These are phyloP conservation scores for Holothuria scabra DNA, from an alignment of 53 echinoderm and acorn worm genomes.

Conservation along the genomic window DNA sequence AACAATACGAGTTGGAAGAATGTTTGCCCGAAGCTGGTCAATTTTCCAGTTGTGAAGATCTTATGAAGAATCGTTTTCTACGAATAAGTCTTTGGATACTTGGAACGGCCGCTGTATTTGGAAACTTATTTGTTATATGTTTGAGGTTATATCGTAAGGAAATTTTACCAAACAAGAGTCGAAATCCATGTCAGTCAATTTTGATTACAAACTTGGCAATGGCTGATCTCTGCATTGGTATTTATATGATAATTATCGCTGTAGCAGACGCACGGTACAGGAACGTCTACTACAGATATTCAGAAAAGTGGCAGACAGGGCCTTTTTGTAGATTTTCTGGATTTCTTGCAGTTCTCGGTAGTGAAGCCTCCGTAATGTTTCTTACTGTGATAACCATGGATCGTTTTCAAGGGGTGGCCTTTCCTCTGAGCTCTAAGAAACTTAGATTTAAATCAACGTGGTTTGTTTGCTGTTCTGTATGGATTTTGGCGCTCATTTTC, in stretches of 20 bases:
- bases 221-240: conserved; percentile 22
- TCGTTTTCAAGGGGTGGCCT: conserved; percentile 25
- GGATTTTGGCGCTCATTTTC: conserved; percentile 45
- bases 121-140: conserved; percentile 38
- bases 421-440: conserved; percentile 22
- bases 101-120: conserved; percentile 39
- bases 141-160: conserved; percentile 9
- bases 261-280: conserved; percentile 5
- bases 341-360: conserved; percentile 30
- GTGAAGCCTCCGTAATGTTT: conserved; percentile 51
- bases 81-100: conserved; percentile 48
- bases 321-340: conserved; percentile 36
- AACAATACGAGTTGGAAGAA: neutral
- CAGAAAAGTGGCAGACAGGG: conserved; percentile 46
- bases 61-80: conserved; percentile 43
- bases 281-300: conserved; percentile 27
- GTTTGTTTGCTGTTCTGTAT: conserved; percentile 10
- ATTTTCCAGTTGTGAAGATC: conserved; percentile 50
- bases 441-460: conserved; percentile 45
- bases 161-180: too few species aligned
- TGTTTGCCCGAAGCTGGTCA: conserved; percentile 39
- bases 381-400: conserved; percentile 51
- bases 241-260: conserved; percentile 21
- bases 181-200: conserved; percentile 22
- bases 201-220: conserved; percentile 18